Percentiles rank a stretch among this genome's conserved stretches.
phyloP scores from a whole-genome alignment of 2,113 vertebrate genomes.

The Nannospalax galili region DNA sequence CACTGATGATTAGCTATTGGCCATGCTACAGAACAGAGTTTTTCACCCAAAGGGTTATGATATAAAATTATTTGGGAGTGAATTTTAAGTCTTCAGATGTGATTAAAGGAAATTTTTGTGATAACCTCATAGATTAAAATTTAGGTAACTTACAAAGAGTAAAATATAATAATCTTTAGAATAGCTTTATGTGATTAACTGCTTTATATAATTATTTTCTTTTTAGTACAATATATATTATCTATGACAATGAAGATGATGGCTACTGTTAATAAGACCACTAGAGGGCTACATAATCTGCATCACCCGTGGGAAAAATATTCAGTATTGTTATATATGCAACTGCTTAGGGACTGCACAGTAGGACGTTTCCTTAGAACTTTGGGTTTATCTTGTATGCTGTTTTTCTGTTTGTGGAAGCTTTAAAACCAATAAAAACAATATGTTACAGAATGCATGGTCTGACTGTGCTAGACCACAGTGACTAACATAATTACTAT shows the following conservation, averaged over 20 bases:
- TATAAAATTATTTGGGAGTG: neutral
- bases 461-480: neutral
- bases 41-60: neutral
- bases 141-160: slow-evolving; percentile 12
- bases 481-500: neutral
- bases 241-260: slow-evolving; percentile 15
- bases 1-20: slow-evolving; percentile 15
- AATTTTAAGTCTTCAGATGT: neutral
- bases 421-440: neutral
- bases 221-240: slow-evolving; percentile 20
- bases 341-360: neutral
- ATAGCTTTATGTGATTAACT: neutral
- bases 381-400: slow-evolving; percentile 8
- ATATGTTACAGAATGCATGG: slow-evolving; percentile 14
- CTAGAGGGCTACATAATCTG: neutral
- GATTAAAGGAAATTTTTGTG: slow-evolving; percentile 38
- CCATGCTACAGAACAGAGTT: neutral
- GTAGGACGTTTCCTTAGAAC: neutral
- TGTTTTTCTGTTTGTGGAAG: slow-evolving; percentile 4
- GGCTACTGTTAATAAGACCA: neutral
- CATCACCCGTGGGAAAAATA: slow-evolving; percentile 8
- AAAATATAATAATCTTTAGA: slow-evolving; percentile 21
- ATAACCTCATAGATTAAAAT: slow-evolving; percentile 36
- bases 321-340: neutral
- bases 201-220: slow-evolving; percentile 13